phyloP scores from a whole-genome alignment of 2,888 invertebrate genomes.

The Caenorhabditis drosophilae region DNA sequence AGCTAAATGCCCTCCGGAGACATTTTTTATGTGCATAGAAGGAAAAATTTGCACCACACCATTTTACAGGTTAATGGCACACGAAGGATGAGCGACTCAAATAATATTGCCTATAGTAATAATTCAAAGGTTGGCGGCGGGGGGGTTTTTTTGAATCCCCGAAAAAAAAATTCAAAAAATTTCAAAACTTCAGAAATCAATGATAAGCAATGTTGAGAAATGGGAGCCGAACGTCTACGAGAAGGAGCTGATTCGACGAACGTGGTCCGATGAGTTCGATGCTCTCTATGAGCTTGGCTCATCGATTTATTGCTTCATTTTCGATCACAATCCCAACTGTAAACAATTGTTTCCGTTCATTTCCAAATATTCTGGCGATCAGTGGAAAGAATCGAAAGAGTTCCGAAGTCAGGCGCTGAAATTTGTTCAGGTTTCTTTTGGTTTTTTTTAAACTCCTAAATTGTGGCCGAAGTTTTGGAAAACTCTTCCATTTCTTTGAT shows the following conservation, averaged over 20 bases:
- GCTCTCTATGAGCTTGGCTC: constrained; percentile 62
- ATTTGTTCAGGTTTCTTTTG: constrained; percentile 65
- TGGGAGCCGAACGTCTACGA: constrained; percentile 63
- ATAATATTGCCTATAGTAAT: constrained; percentile 25
- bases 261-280: constrained; percentile 68
- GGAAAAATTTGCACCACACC: not conserved
- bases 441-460: too few species aligned
- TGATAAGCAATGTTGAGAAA: constrained; percentile 47
- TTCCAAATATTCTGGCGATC: constrained; percentile 45
- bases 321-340: constrained; percentile 62
- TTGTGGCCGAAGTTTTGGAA: too few species aligned
- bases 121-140: constrained; percentile 26
- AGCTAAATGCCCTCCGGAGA: not conserved
- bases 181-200: constrained; percentile 23
- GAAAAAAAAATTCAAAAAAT: too few species aligned
- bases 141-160: too few species aligned
- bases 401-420: constrained; percentile 61
- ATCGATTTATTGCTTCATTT: constrained; percentile 64
- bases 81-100: constrained; percentile 40
- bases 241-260: constrained; percentile 60
- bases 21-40: not conserved
- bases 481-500: too few species aligned
- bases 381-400: constrained; percentile 60
- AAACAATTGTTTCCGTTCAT: constrained; percentile 62
- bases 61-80: constrained; percentile 31